Percentiles rank a stretch among this genome's conserved stretches.
Conservation (phyloP, 1,140 invertebrate genomes). For the Rhyacophila brunnea region DNA sequence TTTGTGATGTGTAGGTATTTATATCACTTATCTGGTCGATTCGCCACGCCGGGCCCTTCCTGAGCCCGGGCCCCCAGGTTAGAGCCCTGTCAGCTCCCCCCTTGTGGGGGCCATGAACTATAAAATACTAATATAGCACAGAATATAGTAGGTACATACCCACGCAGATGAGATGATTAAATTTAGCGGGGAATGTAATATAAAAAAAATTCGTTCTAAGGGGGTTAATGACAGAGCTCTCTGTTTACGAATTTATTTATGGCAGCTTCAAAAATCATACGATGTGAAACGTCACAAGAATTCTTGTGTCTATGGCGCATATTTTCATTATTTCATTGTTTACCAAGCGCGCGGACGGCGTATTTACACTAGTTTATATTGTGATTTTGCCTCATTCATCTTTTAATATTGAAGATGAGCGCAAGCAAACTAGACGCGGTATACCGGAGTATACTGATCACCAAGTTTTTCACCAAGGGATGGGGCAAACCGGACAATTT, state of each 20-base stretch:
- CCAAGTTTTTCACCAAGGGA: conserved; percentile 93
- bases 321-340: conserved; percentile 23
- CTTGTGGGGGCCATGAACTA: too few species aligned
- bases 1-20: too few species aligned
- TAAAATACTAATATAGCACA: too few species aligned
- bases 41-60: too few species aligned
- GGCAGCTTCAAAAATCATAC: conserved; percentile 4
- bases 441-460: conserved; percentile 85
- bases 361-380: conserved; percentile 14
- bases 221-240: too few species aligned
- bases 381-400: conserved; percentile 9
- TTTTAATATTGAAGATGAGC: conserved; percentile 57
- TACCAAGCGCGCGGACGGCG: conserved; percentile 10
- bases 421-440: conserved; percentile 81
- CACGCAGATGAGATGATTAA: too few species aligned
- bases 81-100: too few species aligned
- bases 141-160: too few species aligned
- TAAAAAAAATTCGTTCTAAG: too few species aligned
- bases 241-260: not conserved
- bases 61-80: too few species aligned
- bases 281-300: not conserved
- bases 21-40: too few species aligned
- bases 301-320: conserved; percentile 8
- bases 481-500: conserved; percentile 94
- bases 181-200: too few species aligned